A percentile compares a stretch with the other conserved stretches of the same genome.
These are phyloP conservation scores for Synodontis membranacea DNA, from an alignment of 2,113 vertebrate genomes.

Conservation along the genomic window DNA sequence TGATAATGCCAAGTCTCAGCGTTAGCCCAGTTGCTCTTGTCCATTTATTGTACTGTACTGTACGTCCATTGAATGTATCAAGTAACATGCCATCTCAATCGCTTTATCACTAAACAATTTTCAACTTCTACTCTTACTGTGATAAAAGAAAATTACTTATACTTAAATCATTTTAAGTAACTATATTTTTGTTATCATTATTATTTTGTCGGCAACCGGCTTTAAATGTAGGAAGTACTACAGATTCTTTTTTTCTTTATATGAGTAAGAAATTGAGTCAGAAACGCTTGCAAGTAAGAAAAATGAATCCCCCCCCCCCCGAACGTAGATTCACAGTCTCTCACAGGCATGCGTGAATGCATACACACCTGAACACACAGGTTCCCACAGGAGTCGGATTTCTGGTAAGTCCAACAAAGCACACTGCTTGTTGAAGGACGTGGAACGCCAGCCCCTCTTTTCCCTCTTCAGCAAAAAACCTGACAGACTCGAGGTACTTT, in stretches of 20 bases:
- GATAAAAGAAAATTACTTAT: too few species aligned
- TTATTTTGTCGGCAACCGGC: too few species aligned
- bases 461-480: constrained; percentile 66
- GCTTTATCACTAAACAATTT: background rate
- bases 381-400: constrained; percentile 79
- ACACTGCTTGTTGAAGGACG: constrained; percentile 60
- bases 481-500: constrained; percentile 66
- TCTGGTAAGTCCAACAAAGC: constrained; percentile 68
- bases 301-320: too few species aligned
- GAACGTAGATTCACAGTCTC: constrained; percentile 34
- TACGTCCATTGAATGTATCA: background rate
- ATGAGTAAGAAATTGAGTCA: background rate
- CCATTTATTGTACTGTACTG: too few species aligned
- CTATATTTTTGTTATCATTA: background rate
- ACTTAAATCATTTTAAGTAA: background rate
- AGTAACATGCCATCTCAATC: background rate
- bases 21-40: background rate
- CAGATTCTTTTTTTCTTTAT: background rate
- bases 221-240: background rate
- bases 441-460: constrained; percentile 11
- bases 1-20: background rate
- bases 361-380: constrained; percentile 67
- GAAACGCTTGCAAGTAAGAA: background rate
- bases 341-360: constrained; percentile 42
- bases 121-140: too few species aligned